Evolutionary conservation across 2,113 vertebrate genomes (phyloP).

Genomic region (Gnathonemus echidnorhynchus): DNA sequence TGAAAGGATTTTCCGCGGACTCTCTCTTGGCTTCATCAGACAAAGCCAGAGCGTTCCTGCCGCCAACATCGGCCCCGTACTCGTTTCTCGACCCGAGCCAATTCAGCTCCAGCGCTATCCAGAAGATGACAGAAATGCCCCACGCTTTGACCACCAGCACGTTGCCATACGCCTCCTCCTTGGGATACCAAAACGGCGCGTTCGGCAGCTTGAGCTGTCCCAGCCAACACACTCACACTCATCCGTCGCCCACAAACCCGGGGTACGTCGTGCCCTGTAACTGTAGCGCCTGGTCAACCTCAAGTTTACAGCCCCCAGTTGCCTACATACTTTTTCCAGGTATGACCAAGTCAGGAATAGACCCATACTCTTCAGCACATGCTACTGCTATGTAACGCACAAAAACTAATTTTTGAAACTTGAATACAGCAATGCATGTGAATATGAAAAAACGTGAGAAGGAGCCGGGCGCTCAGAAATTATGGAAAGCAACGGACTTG

Average conservation of each 20-base stretch:
- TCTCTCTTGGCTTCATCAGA: slow-evolving; percentile 82
- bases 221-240: slow-evolving; percentile 97
- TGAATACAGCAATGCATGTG: slow-evolving; percentile 73
- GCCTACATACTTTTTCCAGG: slow-evolving; percentile 99
- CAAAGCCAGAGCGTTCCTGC: slow-evolving; percentile 92
- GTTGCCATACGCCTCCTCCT: slow-evolving; percentile 90
- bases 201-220: slow-evolving; percentile 91
- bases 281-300: slow-evolving; percentile 96
- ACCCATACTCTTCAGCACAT: slow-evolving; percentile 95
- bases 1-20: slow-evolving; percentile 93
- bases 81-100: slow-evolving; percentile 96
- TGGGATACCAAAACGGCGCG: slow-evolving; percentile 98
- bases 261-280: slow-evolving; percentile 98
- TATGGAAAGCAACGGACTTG: slow-evolving; percentile 50
- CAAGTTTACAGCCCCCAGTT: slow-evolving; percentile 97
- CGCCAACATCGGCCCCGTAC: slow-evolving; percentile 86
- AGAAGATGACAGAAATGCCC: slow-evolving; percentile 99
- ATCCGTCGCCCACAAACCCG: slow-evolving; percentile 97
- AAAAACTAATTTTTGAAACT: slow-evolving; percentile 49
- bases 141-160: slow-evolving; percentile 88
- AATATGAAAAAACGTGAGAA: slow-evolving; percentile 48
- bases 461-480: slow-evolving; percentile 44
- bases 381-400: slow-evolving; percentile 85
- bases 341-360: slow-evolving; percentile 98
- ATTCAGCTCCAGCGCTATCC: slow-evolving; percentile 90